phyloP scores from a whole-genome alignment of 2,797 vertebrate species.

The Epinephelus awoara region DNA sequence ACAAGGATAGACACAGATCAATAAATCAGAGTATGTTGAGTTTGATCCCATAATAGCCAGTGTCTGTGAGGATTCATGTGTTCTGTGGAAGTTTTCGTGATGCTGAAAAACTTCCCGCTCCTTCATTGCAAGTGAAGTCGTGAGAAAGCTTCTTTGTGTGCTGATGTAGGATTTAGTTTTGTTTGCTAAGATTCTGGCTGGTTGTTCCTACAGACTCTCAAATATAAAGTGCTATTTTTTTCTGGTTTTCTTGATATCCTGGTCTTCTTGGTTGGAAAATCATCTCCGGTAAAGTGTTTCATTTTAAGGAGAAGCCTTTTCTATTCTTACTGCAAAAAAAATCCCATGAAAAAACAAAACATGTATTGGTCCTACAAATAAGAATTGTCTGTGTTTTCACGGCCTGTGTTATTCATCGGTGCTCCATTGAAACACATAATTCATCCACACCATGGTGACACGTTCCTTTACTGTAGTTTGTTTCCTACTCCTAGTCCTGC shows the following conservation, averaged over 20 bases:
- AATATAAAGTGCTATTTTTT: background rate
- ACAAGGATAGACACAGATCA: constrained; percentile 51
- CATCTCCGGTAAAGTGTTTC: too few species aligned
- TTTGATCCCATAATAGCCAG: constrained; percentile 44
- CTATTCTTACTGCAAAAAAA: background rate
- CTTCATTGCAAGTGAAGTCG: background rate
- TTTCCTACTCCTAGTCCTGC: too few species aligned
- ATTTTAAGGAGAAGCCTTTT: background rate
- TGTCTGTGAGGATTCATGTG: constrained; percentile 11
- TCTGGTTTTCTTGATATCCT: background rate
- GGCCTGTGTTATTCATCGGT: background rate
- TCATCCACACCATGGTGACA: too few species aligned
- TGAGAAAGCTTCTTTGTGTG: background rate
- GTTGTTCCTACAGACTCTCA: background rate
- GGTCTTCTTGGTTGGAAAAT: background rate
- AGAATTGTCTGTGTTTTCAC: too few species aligned
- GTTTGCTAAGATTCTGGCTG: background rate
- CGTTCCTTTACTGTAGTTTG: too few species aligned
- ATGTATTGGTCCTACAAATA: background rate
- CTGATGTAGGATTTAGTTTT: background rate
- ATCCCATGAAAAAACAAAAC: background rate
- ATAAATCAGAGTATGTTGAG: constrained; percentile 57
- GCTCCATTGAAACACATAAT: too few species aligned
- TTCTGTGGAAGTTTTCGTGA: constrained; percentile 3
- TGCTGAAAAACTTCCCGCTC: background rate